Evolutionary conservation across 2,113 vertebrate species (phyloP), one percentile per base, ranked within the genome.

Genomic region (Salvelinus sp.): DNA sequence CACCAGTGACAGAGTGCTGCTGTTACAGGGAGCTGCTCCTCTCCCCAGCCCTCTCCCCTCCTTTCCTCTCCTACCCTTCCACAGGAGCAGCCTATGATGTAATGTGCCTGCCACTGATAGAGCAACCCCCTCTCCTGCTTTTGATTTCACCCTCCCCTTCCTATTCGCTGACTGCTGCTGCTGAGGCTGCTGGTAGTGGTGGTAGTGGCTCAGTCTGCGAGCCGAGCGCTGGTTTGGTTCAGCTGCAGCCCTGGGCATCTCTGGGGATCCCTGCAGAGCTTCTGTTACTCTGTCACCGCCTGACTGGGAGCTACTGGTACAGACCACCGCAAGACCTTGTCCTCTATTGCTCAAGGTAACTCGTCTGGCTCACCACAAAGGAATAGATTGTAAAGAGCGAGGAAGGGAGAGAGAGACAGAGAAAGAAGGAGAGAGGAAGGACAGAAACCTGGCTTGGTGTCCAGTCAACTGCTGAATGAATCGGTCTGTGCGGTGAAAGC

Each of bases 61-160:
- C 83, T 78, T 50, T 28, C 23, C 85, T 86, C 85, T 82, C 86
- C 89, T 82, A 81, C 82, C 89, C 89, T 86, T 88, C 83, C 82
- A 87, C 84, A 82, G 85, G 83, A 82, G 83, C 86, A 88, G 88
- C 79, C 91, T 87, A 93, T 93, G 93, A 93, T 93, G 93, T 93
- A 93, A 93, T 93, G 92, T 77, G 91, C 75, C 81, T 90, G 88
- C 90, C 86, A 86, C 85, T 89, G 88, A 89, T 90, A 85, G 88
- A 91, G 89, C 90, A 91, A 90, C 84, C 91, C 91, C 81, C 88
- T 68, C 76, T 58, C 74, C 69, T 70, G 69, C 79, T 70, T 82
- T 76, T 65, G 47, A 73, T 67, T 77, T 62, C 74, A 82, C 80
- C 87, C 87, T 84, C 89, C 88, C 87, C 76, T 87, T 84, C 76